phyloP scores from a whole-genome alignment of 2,888 invertebrate species.

The Andricus curvator region DNA sequence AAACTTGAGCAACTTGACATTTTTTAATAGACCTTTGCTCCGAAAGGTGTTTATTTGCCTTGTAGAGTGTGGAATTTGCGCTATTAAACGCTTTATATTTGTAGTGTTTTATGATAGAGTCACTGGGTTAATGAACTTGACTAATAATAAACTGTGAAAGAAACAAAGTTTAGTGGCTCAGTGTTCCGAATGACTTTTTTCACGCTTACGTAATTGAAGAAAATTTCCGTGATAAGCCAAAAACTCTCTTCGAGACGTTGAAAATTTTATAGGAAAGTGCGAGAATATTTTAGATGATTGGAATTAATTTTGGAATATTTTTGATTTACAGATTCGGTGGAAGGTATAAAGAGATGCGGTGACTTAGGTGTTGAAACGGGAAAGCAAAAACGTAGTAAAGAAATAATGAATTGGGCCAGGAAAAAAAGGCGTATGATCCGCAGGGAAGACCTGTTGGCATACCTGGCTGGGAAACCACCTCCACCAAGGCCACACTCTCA shows the following conservation, averaged over 20 bases:
- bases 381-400: slow-evolving; percentile 86
- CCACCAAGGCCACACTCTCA: slow-evolving; percentile 81
- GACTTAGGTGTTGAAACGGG: slow-evolving; percentile 87
- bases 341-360: slow-evolving; percentile 84
- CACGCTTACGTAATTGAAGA: background rate
- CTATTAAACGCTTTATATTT: background rate
- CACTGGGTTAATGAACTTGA: slow-evolving; percentile 3
- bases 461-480: slow-evolving; percentile 86
- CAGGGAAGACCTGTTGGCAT: slow-evolving; percentile 87
- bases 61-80: background rate
- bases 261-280: no score
- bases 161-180: background rate
- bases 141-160: background rate
- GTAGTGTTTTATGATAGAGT: background rate
- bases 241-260: background rate
- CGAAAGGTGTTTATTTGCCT: background rate
- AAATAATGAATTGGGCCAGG: slow-evolving; percentile 87
- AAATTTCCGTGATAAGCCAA: slow-evolving; percentile 25
- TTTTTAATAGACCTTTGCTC: background rate
- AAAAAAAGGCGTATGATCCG: slow-evolving; percentile 87
- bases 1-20: background rate
- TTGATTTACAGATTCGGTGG: slow-evolving; percentile 83
- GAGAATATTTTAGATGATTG: no score
- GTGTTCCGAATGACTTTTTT: background rate
- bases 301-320: slow-evolving; percentile 21